Conservation (phyloP, 2,797 vertebrate genomes). For the Crocodylus rhombifer region DNA sequence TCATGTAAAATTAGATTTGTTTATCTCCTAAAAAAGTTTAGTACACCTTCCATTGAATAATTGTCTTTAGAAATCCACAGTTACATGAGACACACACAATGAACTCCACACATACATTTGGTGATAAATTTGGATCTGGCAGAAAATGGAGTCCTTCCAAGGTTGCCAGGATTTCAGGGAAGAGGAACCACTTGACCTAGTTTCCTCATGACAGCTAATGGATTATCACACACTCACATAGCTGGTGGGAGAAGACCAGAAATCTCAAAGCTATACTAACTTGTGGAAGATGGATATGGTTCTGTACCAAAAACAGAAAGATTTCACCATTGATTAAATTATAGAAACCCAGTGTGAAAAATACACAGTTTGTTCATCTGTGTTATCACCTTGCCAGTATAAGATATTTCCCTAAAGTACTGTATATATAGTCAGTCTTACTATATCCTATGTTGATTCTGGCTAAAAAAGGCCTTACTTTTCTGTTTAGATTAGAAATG, state of each 20-base stretch:
- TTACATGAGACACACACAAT: background rate
- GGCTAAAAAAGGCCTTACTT: constrained; percentile 25
- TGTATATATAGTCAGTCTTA: background rate
- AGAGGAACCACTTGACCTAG: background rate
- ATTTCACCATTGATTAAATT: background rate
- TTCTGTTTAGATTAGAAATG: constrained; percentile 42
- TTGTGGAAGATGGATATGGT: background rate
- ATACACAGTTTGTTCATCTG: background rate
- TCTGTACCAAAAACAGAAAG: background rate
- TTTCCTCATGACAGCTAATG: background rate
- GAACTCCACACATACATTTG: background rate
- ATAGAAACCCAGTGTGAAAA: constrained; percentile 42
- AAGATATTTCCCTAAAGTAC: constrained; percentile 10
- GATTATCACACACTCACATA: background rate
- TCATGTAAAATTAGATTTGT: background rate
- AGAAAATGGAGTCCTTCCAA: background rate
- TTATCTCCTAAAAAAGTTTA: background rate
- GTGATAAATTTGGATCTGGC: background rate
- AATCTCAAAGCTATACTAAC: background rate
- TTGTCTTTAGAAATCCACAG: background rate
- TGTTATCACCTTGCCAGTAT: background rate
- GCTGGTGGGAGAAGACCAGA: background rate
- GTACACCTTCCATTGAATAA: background rate
- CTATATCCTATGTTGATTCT: constrained; percentile 20
- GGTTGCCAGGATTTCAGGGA: background rate